These are phyloP conservation scores for Uropetala carovei DNA, from an alignment of 2,888 invertebrate species.

Conservation along the genomic window DNA sequence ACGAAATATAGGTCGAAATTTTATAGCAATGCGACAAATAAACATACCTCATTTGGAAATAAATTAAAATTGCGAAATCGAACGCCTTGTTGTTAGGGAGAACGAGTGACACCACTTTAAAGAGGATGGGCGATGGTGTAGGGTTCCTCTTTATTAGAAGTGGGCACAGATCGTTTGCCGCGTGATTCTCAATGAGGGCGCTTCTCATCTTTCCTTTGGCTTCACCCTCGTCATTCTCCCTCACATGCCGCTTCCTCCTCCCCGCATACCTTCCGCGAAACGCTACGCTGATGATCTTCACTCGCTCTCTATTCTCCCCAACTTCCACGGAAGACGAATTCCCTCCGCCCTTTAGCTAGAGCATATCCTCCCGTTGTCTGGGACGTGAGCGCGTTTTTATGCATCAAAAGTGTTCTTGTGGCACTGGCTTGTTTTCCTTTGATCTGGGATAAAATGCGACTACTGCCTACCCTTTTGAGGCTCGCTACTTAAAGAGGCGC, in stretches of 20 bases:
- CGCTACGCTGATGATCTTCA: not conserved
- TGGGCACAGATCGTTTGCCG: slow-evolving; percentile 20
- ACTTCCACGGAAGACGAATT: not conserved
- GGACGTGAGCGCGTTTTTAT: not conserved
- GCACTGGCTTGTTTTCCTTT: not conserved
- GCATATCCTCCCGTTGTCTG: not conserved
- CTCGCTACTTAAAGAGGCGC: not conserved
- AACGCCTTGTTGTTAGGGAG: not conserved
- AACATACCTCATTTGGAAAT: no score
- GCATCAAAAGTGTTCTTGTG: not conserved
- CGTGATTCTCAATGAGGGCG: slow-evolving; percentile 11
- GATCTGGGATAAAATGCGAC: slow-evolving; percentile 10
- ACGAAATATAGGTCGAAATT: no score
- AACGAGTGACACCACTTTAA: not conserved
- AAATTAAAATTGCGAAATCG: no score
- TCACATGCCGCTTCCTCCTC: not conserved
- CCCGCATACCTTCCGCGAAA: not conserved
- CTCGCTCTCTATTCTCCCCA: not conserved
- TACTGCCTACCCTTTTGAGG: not conserved
- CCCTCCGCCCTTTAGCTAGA: no score
- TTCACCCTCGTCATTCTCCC: not conserved
- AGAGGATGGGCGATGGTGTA: not conserved
- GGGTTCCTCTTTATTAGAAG: not conserved
- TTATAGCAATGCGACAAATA: no score
- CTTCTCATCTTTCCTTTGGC: not conserved